Evolutionary conservation across 2,113 vertebrate genomes (phyloP).

Genomic region (Plecturocebus donacophilus): DNA sequence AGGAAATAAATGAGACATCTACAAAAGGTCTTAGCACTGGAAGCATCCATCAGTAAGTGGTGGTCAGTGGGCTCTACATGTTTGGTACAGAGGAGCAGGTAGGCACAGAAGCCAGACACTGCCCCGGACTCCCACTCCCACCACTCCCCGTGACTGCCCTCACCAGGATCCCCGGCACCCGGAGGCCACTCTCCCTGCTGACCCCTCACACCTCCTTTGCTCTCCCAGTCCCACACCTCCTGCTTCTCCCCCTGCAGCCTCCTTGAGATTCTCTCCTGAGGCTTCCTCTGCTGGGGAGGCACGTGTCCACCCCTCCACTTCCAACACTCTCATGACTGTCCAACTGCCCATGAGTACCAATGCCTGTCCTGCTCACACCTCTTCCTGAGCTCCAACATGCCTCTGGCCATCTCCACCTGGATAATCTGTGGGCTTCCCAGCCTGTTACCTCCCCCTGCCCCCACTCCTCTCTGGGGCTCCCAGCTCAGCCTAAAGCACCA

Average conservation of each 20-base stretch:
- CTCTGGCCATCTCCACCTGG: not conserved
- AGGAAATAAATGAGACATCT: not conserved
- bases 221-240: not conserved
- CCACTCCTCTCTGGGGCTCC: not conserved
- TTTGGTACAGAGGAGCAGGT: not conserved
- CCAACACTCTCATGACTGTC: fast-evolving
- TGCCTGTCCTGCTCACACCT: not conserved
- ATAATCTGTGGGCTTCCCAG: not conserved
- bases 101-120: not conserved
- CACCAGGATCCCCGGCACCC: not conserved
- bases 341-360: not conserved
- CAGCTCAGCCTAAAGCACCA: not conserved
- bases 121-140: fast-evolving
- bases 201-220: not conserved
- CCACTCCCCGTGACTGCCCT: not conserved
- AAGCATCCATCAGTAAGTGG: no score
- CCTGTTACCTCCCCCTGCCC: not conserved
- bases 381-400: not conserved
- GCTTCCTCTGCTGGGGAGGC: not conserved
- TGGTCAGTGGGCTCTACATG: not conserved
- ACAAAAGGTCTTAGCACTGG: fast-evolving
- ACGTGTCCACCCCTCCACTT: fast-evolving
- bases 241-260: not conserved
- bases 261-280: not conserved
- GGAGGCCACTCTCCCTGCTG: no score